Conservation (phyloP, 1,140 invertebrate species). For the Homarus americanus region DNA sequence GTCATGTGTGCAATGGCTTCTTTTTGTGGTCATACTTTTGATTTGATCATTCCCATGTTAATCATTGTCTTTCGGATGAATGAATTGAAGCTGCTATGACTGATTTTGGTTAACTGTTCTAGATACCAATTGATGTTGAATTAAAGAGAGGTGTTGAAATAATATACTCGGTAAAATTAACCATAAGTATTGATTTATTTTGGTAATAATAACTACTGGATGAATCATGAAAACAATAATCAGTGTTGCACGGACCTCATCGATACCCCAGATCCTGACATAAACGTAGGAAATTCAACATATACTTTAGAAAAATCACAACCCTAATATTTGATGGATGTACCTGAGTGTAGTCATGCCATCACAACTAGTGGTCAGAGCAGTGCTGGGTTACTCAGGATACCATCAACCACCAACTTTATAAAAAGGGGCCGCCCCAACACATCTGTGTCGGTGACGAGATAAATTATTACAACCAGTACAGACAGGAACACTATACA, state of each 20-base stretch:
- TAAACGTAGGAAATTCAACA: neutral
- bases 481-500: neutral
- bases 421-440: neutral
- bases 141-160: neutral
- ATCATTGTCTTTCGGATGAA: too few species aligned
- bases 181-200: neutral
- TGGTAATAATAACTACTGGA: neutral
- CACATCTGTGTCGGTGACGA: neutral
- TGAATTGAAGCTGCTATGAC: too few species aligned
- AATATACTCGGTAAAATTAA: slow-evolving; percentile 1
- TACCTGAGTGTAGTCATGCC: neutral
- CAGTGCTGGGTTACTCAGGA: neutral
- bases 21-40: too few species aligned
- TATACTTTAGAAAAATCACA: neutral
- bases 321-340: neutral
- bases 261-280: neutral
- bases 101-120: too few species aligned
- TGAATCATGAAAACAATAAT: neutral
- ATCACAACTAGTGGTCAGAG: neutral
- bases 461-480: slow-evolving; percentile 8
- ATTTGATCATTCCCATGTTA: too few species aligned
- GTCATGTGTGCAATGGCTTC: too few species aligned
- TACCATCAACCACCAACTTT: neutral
- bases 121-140: too few species aligned
- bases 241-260: neutral